Percentiles rank a stretch among this genome's conserved stretches.
Evolutionary conservation across 1,140 invertebrate species (phyloP).

Genomic region (Mycetomoellerius zeteki): DNA sequence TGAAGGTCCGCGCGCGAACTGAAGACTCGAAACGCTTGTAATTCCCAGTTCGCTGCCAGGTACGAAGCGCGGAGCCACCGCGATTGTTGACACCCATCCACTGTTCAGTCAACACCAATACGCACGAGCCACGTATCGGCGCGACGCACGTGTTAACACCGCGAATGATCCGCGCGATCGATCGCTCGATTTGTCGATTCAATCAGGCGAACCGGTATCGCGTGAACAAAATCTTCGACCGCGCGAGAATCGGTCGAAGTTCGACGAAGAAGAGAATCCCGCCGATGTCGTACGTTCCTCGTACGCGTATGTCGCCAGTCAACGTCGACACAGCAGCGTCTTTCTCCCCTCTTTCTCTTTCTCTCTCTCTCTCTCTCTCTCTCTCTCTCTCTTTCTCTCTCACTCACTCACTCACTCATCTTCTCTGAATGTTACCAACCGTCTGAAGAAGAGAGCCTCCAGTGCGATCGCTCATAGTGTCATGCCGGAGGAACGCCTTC

Average conservation of each 20-base stretch:
- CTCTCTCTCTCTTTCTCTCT: no score
- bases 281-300: background rate
- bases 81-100: constrained; percentile 13
- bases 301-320: background rate
- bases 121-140: background rate
- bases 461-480: constrained; percentile 24
- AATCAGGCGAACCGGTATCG: background rate
- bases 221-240: background rate
- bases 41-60: background rate
- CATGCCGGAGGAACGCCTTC: constrained; percentile 23
- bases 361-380: background rate
- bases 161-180: background rate
- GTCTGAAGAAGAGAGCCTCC: constrained; percentile 25
- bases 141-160: background rate
- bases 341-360: background rate
- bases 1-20: background rate
- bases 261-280: background rate
- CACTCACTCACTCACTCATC: background rate
- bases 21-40: background rate
- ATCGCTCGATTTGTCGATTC: background rate
- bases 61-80: background rate
- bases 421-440: constrained; percentile 20
- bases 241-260: background rate
- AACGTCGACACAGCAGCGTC: background rate
- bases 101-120: background rate